Evolutionary conservation across 2,113 vertebrate genomes (phyloP).

Genomic region (Rhea americana): DNA sequence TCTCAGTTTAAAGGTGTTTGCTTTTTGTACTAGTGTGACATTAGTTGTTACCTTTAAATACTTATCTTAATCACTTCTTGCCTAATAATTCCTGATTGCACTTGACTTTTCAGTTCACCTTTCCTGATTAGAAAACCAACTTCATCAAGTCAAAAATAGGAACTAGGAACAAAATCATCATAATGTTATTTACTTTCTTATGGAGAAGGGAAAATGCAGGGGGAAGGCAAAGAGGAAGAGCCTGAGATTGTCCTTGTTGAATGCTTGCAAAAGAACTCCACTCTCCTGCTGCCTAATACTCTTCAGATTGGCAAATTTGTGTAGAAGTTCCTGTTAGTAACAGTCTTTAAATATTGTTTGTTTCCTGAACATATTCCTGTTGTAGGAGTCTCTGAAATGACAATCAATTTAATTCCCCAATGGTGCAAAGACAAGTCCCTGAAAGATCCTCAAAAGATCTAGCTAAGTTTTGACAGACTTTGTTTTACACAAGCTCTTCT

Average conservation of each 20-base stretch:
- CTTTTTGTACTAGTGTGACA: conserved; percentile 52
- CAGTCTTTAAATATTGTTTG: background rate
- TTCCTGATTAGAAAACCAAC: conserved; percentile 72
- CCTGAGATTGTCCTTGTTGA: background rate
- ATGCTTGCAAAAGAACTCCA: background rate
- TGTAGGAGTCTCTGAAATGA: background rate
- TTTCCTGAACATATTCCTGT: background rate
- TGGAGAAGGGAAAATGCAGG: background rate
- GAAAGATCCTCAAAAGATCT: conserved; percentile 5
- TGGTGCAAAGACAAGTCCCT: background rate
- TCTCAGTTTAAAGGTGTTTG: conserved; percentile 48
- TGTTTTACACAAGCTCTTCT: conserved; percentile 27
- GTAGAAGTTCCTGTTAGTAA: background rate
- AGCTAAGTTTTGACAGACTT: conserved; percentile 7
- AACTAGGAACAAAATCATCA: conserved; percentile 54
- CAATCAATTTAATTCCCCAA: background rate
- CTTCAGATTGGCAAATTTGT: background rate
- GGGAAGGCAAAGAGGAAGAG: background rate
- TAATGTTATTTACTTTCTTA: conserved; percentile 32
- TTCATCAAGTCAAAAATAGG: conserved; percentile 65
- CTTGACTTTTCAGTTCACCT: conserved; percentile 73
- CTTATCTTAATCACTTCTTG: conserved; percentile 63
- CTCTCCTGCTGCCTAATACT: background rate
- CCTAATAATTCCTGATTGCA: conserved; percentile 75
- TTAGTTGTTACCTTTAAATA: conserved; percentile 65